These are phyloP conservation scores for Leucoraja erinaceus DNA, from an alignment of 2,113 vertebrate species.

Conservation along the genomic window DNA sequence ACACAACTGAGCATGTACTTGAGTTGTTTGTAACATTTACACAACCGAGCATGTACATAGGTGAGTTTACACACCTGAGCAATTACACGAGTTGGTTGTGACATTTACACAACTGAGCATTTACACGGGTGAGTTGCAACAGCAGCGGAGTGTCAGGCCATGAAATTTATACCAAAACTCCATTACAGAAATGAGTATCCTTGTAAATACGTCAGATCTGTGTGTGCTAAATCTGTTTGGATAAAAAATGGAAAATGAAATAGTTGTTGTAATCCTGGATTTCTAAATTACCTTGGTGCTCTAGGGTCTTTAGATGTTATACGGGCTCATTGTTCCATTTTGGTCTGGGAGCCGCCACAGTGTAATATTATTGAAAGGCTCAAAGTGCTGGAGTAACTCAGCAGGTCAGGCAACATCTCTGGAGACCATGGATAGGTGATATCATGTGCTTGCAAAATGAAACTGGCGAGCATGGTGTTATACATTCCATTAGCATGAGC, in stretches of 20 bases:
- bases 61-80: constrained; percentile 51
- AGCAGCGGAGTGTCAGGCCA: too few relatives aligned
- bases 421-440: too few relatives aligned
- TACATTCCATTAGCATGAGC: too few relatives aligned
- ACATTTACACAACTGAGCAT: constrained; percentile 79
- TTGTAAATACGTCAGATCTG: neutral
- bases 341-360: too few relatives aligned
- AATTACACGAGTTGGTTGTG: too few relatives aligned
- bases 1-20: too few relatives aligned
- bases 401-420: too few relatives aligned
- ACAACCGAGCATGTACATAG: constrained; percentile 89
- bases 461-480: too few relatives aligned
- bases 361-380: neutral
- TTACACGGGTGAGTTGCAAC: constrained; percentile 67
- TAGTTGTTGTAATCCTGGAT: neutral
- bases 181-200: neutral
- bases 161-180: neutral
- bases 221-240: neutral
- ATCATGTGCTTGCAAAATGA: too few relatives aligned
- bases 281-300: neutral
- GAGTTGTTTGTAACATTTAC: too few relatives aligned
- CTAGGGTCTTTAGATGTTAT: neutral
- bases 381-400: too few relatives aligned
- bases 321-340: neutral
- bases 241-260: neutral